A percentile compares a stretch with the other conserved stretches of the same genome.
phyloP scores from a whole-genome alignment of 2,888 invertebrate genomes.

The Brachyopa scutellaris region DNA sequence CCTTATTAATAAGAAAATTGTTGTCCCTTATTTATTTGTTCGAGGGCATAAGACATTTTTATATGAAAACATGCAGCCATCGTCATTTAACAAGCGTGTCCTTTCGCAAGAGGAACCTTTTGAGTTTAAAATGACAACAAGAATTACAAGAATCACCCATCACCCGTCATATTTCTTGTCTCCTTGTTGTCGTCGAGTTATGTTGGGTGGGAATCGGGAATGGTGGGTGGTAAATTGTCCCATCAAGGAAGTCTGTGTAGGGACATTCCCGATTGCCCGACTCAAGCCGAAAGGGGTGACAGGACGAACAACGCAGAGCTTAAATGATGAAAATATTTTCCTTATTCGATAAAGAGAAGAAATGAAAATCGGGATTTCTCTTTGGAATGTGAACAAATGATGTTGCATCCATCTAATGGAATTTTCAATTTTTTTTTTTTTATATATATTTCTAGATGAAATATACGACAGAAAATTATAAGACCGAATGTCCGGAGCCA shows the following conservation, averaged over 20 bases:
- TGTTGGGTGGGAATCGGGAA: too few species aligned
- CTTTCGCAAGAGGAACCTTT: constrained; percentile 44
- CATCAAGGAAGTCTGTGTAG: constrained; percentile 43
- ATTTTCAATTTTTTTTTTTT: constrained; percentile 2
- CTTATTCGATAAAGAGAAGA: constrained; percentile 59
- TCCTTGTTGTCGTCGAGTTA: constrained; percentile 4
- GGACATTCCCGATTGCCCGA: constrained; percentile 28
- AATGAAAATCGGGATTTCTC: constrained; percentile 38
- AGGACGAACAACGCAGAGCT: constrained; percentile 39
- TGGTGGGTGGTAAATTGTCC: too few species aligned
- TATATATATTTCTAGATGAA: constrained; percentile 44
- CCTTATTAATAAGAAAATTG: constrained; percentile 71
- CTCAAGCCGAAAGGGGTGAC: constrained; percentile 16
- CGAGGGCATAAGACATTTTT: constrained; percentile 40
- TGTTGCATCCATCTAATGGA: constrained; percentile 46
- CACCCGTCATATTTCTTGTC: constrained; percentile 63
- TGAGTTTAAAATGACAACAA: constrained; percentile 59
- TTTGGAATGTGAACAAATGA: constrained; percentile 51
- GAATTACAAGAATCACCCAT: constrained; percentile 70
- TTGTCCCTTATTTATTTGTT: constrained; percentile 46
- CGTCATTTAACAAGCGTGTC: constrained; percentile 47
- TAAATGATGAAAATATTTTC: constrained; percentile 66
- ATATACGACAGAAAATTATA: constrained; percentile 45
- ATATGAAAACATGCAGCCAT: constrained; percentile 33
- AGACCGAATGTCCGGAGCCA: constrained; percentile 49